Evolutionary conservation across 1,140 invertebrate genomes (phyloP), one percentile per base, ranked within the genome.

Genomic region (Drosophila malerkotliana): DNA sequence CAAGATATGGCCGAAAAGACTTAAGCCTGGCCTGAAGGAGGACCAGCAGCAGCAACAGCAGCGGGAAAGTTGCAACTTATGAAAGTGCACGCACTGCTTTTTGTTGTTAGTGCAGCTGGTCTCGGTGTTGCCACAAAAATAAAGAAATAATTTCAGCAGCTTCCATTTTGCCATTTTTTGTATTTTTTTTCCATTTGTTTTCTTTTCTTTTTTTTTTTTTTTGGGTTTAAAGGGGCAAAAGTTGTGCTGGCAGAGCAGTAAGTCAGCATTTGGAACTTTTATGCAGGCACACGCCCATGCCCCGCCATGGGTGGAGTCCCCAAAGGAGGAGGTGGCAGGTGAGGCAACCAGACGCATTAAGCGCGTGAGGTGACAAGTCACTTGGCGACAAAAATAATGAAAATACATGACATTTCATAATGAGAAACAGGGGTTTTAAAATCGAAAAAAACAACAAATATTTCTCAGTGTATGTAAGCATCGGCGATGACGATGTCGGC

Each of bases 201-300:
- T 6, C 26, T 34, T 30, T 51, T 49, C 39, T 18, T 26, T 48
- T 59, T 26, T 54, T 55, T 44, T 51, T 48, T 59, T 26, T 54
- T 55, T 44, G 45, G 55, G 49, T 52, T 59, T 47, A 63, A 73
- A 73, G 58, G 69, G 68, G 57, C 56, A 60, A 72, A 73, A 73
- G 68, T 76, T 76, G 56, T 68, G 55, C 47, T 51, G 55, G 64
- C 76, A 77, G 59, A 84, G 78, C 81, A 63, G 82, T 85, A 85
- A 85, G 82, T 85, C 78, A 85, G 82, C 82, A 82, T 87, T 87
- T 82, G 69, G 61, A 87, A 87, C 49, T 87, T 85, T 85, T 82
- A 85, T 85, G 82, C 82, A 69, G 82, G 82, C 78, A 51, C 74
- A 85, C 82, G 82, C 59, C 66, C 80, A 58, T 54, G 54, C 64